Base-by-base conservation (phyloP, 2,113 vertebrate species). In the Copsychus sechellarum region DNA sequence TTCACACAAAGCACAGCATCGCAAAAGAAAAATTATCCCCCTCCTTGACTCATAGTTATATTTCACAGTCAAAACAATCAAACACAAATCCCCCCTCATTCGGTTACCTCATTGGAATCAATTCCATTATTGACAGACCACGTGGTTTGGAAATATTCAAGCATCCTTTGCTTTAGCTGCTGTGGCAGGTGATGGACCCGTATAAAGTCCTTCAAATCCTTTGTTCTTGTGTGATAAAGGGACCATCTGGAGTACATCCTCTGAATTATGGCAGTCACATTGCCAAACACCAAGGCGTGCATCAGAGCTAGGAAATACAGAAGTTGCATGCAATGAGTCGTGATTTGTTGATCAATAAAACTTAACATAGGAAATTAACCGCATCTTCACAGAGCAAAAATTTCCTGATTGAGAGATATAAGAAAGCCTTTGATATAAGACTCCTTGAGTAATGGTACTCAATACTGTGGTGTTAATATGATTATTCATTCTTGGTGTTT, bases 51-150 rank as follows among this genome's bases (percentile, higher is more conserved):
- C 14, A 45, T 7, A 53, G 31, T 53, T 31, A 43, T 29, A 72
- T 21, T 43, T 60, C 12, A 9, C 28, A 48, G 66, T 50, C 22
- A 81, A 79, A 67, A 56, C 13, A 26, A 45, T 40, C 9, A 80
- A 79, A 65, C 26, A 24, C 9, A 33, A 11, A 40, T 38, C 2
- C 40, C 50, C 54, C 4, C 38, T 56, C 3, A 0, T n/a, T 50
- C 84, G 26, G 29, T 94, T 98, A 99, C 99, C 99, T 99, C 99
- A 25, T 99, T 99, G 79, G 98, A 99, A 97, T 99, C 99, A 81
- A 99, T 99, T 96, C 99, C 99, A 26, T 99, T 99, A 98, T 99
- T 99, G 98, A 99, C 99, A 36, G 99, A 99, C 99, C 99, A 99
- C 1, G 99, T 99, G 58, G 99, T 99, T 97, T 99, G 99, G 97